Base-by-base conservation (phyloP, 2,888 invertebrate species). In the Diarsia dahlii region DNA sequence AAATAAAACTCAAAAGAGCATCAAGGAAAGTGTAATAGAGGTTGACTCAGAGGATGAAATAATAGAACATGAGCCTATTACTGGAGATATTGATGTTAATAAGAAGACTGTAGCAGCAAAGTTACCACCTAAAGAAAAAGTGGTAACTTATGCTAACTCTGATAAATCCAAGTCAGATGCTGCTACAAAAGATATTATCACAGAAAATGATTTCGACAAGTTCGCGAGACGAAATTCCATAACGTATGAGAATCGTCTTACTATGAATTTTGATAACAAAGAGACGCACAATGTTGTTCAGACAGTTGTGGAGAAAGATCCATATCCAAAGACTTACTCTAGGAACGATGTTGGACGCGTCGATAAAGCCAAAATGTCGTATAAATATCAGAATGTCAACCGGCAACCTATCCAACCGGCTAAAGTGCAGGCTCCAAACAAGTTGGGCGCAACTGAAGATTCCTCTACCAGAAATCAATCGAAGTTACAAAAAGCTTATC, bases 131-230 rank as follows among this genome's bases (percentile, higher is more conserved):
- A 81, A 84, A n/a, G 89, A 88, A 72, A 89, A 83, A 46, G 54
- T 83, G 23, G 76, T 82, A 8, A 75, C 83, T 52, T 70, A 64
- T 15, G 79, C 67, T 4, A 71, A 77, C 56, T 75, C 76, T 48
- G 67, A 82, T 23, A 85, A 86, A 71, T 45, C 71, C 10, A 87
- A 68, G 48, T 78, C 72, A 48, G 92, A 92, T 50, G 56, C 81
- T 64, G 63, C 88, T 58, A 94, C 92, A 78, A 95, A 92, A 81
- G 95, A 94, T 23, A 93, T 95, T 56, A 96, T 96, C 76, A 96
- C 96, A 45, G 96, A 96, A 92, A 96, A 93, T 70, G 96, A 96
- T 63, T 96, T 96, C 80, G 96, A 96, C 82, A 96, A 95, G 89
- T 96, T 96, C 85, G 96, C 93, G 3, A 90, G 96, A 85, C 90